Evolutionary conservation across 92 coral and sea anemone species (phyloP).

Genomic region (Galaxea fascicularis): DNA sequence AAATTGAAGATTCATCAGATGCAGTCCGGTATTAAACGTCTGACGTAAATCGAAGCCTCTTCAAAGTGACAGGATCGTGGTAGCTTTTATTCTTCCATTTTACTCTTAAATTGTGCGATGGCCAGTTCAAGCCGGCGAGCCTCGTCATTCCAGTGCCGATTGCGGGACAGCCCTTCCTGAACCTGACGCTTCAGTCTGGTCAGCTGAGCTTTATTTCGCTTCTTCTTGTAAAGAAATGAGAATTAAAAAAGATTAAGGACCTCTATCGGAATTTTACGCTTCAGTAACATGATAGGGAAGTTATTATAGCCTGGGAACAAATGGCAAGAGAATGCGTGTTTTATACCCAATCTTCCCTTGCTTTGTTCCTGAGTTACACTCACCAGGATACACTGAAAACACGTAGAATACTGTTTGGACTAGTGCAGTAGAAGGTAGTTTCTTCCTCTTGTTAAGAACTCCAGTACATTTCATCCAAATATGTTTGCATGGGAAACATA

Average conservation of each 20-base stretch:
- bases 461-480: not conserved
- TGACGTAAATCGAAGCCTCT: not conserved
- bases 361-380: not conserved
- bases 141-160: conserved; percentile 79
- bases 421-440: not conserved
- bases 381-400: not conserved
- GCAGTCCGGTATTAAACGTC: too few relatives aligned
- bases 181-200: conserved; percentile 85
- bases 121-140: conserved; percentile 64
- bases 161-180: conserved; percentile 80
- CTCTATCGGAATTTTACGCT: not conserved
- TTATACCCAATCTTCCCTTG: not conserved
- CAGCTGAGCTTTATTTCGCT: conserved; percentile 84
- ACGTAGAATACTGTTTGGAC: too few relatives aligned
- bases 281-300: not conserved
- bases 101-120: conserved; percentile 69
- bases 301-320: not conserved
- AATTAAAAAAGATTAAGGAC: conserved; percentile 6
- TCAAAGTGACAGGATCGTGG: not conserved
- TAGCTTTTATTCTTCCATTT: conserved; percentile 60
- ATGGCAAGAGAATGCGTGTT: not conserved
- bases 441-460: not conserved
- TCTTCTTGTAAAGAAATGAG: conserved; percentile 54
- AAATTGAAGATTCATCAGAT: too few relatives aligned
- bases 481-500: not conserved